These are phyloP conservation scores for Acanthurus tractus DNA, from an alignment of 2,797 vertebrate species.

Conservation along the genomic window DNA sequence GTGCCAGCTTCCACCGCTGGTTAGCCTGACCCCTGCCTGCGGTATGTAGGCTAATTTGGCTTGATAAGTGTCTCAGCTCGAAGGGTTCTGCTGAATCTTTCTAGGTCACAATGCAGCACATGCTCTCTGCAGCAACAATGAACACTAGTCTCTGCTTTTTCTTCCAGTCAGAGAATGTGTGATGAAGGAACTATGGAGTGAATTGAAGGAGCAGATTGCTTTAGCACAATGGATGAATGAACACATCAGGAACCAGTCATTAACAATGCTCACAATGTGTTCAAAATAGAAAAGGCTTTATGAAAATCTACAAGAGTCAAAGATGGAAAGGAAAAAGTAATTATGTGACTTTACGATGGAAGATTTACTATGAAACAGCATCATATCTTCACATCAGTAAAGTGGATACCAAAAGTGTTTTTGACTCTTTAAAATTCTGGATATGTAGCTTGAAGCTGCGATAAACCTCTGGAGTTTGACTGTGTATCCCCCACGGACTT, in stretches of 20 bases:
- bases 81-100: slow-evolving; percentile 73
- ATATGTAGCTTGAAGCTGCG: slow-evolving; percentile 47
- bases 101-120: slow-evolving; percentile 80
- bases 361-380: slow-evolving; percentile 9
- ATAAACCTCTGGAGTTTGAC: slow-evolving; percentile 42
- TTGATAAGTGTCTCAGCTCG: slow-evolving; percentile 71
- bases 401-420: slow-evolving; percentile 9
- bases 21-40: slow-evolving; percentile 59
- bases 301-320: slow-evolving; percentile 52
- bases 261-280: slow-evolving; percentile 68
- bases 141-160: slow-evolving; percentile 69
- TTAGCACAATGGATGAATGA: slow-evolving; percentile 79
- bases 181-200: slow-evolving; percentile 67
- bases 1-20: slow-evolving; percentile 40
- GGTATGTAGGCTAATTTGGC: slow-evolving; percentile 77
- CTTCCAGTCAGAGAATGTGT: slow-evolving; percentile 64
- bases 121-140: slow-evolving; percentile 70
- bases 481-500: slow-evolving; percentile 53
- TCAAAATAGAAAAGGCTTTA: slow-evolving; percentile 70
- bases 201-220: slow-evolving; percentile 80
- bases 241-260: slow-evolving; percentile 78
- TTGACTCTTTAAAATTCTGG: slow-evolving; percentile 14
- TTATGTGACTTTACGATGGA: slow-evolving; percentile 69
- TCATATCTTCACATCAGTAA: slow-evolving; percentile 2
- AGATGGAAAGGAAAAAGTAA: slow-evolving; percentile 50